Evolutionary conservation across 2,797 vertebrate genomes (phyloP).

Genomic region (Parotocinclus haroldoi): DNA sequence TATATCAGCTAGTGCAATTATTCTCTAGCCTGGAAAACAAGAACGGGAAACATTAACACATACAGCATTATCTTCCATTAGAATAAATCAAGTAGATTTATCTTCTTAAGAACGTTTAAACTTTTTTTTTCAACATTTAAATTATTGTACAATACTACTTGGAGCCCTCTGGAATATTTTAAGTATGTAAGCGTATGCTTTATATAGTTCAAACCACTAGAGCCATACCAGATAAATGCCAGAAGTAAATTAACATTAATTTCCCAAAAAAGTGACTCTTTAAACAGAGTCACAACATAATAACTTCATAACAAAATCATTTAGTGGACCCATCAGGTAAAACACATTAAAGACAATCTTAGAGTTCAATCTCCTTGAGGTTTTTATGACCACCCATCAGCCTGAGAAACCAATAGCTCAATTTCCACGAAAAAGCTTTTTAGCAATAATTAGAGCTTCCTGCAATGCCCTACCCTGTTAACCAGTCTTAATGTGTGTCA

Average conservation of each 20-base stretch:
- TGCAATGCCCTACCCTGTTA: conserved; percentile 53
- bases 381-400: conserved; percentile 47
- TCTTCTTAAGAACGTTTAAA: too few species aligned
- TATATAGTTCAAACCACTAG: too few species aligned
- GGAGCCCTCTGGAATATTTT: too few species aligned
- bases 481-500: conserved; percentile 33
- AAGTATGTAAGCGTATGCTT: too few species aligned
- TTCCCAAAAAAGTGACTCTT: too few species aligned
- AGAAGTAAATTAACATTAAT: too few species aligned
- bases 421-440: conserved; percentile 71
- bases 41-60: conserved; percentile 44
- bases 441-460: conserved; percentile 56
- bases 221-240: too few species aligned
- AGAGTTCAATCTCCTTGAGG: conserved; percentile 41
- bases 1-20: conserved; percentile 28
- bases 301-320: neutral
- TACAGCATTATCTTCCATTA: too few species aligned
- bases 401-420: conserved; percentile 49
- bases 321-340: conserved; percentile 17
- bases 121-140: too few species aligned
- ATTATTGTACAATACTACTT: too few species aligned
- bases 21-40: conserved; percentile 63
- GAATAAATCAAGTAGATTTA: too few species aligned
- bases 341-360: conserved; percentile 25
- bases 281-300: too few species aligned